A percentile compares a stretch with the other conserved stretches of the same genome.
These are phyloP conservation scores for Pachyramphus minor DNA, from an alignment of 2,113 vertebrate species.

Conservation along the genomic window DNA sequence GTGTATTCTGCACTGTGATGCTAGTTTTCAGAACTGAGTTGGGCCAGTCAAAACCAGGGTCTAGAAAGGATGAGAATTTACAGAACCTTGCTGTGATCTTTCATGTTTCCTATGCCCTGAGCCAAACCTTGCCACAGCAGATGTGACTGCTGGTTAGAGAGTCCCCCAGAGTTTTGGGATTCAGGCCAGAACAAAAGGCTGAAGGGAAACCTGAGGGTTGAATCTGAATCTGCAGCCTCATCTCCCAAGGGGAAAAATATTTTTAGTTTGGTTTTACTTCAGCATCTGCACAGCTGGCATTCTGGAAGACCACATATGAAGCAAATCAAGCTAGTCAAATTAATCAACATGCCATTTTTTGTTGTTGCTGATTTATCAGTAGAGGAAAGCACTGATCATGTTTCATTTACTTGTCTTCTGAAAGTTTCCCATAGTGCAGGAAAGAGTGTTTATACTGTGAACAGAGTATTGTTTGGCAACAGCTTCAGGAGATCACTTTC, in stretches of 20 bases:
- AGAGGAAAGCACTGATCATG: neutral
- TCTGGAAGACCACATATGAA: neutral
- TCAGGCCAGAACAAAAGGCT: neutral
- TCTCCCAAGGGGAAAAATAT: neutral
- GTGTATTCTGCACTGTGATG: neutral
- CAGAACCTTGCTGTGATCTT: neutral
- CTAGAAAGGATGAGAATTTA: neutral
- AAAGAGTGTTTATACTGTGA: neutral
- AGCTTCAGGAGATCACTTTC: neutral
- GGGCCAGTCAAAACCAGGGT: neutral
- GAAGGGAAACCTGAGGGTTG: neutral
- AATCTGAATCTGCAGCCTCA: neutral
- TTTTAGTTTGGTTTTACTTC: neutral
- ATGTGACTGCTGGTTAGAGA: neutral
- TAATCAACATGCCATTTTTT: neutral
- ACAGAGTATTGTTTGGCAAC: neutral
- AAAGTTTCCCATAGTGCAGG: neutral
- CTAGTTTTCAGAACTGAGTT: neutral
- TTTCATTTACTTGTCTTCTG: neutral
- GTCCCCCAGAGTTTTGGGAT: neutral
- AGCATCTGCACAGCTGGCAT: neutral
- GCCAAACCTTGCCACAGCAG: neutral
- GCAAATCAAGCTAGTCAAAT: neutral
- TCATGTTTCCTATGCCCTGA: neutral
- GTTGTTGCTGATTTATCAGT: neutral